These are phyloP conservation scores for Ameiurus melas DNA, from an alignment of 2,113 vertebrate genomes.

Conservation along the genomic window DNA sequence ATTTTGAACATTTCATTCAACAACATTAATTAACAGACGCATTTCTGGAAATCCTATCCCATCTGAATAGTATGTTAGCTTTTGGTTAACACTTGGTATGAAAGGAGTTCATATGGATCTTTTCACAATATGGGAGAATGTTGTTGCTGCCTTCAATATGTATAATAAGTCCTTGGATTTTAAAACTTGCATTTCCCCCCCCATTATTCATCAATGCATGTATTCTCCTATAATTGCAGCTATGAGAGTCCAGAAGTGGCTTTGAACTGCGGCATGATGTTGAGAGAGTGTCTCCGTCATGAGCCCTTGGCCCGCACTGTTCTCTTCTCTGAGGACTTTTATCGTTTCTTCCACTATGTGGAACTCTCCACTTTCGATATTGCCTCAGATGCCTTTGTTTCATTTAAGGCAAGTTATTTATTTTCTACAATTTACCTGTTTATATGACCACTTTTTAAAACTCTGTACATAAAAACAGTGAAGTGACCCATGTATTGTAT, in stretches of 20 bases:
- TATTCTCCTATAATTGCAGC: slow-evolving; percentile 58
- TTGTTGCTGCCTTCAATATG: background rate
- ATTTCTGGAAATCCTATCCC: background rate
- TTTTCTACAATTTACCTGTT: background rate
- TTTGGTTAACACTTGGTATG: background rate
- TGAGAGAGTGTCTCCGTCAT: slow-evolving; percentile 78
- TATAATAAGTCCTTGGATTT: background rate
- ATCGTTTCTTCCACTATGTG: slow-evolving; percentile 76
- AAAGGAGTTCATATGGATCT: background rate
- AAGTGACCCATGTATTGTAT: background rate
- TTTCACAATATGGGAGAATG: background rate
- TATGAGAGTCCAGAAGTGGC: slow-evolving; percentile 78
- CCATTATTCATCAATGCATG: too few species aligned
- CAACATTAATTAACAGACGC: background rate
- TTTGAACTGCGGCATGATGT: slow-evolving; percentile 81
- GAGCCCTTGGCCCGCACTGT: slow-evolving; percentile 76
- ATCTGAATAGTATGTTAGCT: background rate
- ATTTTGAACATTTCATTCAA: background rate
- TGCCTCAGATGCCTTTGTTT: slow-evolving; percentile 79
- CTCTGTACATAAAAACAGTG: too few species aligned
- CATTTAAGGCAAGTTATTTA: slow-evolving; percentile 71
- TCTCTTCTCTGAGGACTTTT: slow-evolving; percentile 77
- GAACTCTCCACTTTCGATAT: slow-evolving; percentile 81
- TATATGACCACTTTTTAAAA: background rate
- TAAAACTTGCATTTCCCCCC: background rate